Conservation (phyloP, 2,113 vertebrate species). For the Caranx ignobilis region DNA sequence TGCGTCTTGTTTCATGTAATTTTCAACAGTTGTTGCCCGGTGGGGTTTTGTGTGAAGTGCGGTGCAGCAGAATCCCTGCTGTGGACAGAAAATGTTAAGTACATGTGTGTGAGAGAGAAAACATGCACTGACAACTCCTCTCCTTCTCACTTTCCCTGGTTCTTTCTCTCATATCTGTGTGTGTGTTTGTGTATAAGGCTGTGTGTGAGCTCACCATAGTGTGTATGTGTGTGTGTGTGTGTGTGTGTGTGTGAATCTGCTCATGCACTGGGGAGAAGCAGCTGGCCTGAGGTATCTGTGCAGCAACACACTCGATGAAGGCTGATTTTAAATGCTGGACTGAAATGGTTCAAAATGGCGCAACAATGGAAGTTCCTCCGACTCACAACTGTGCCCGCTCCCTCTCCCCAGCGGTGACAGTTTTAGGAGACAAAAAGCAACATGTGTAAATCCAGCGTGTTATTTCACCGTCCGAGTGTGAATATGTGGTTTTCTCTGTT, state of each 20-base stretch:
- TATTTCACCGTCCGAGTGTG: constrained; percentile 30
- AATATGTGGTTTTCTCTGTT: constrained; percentile 21
- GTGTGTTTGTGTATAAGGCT: constrained; percentile 21
- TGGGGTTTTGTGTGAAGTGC: constrained; percentile 39
- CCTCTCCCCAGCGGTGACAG: constrained; percentile 57
- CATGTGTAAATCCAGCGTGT: constrained; percentile 12
- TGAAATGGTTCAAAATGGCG: constrained; percentile 77
- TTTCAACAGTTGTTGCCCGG: constrained; percentile 57
- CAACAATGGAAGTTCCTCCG: constrained; percentile 67
- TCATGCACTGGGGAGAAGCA: constrained; percentile 66
- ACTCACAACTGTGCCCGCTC: constrained; percentile 47
- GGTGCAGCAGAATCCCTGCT: constrained; percentile 44
- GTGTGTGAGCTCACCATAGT: constrained; percentile 15
- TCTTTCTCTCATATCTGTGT: constrained; percentile 26
- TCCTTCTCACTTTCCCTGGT: constrained; percentile 24
- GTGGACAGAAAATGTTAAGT: constrained; percentile 52
- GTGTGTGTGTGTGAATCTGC: constrained; percentile 43
- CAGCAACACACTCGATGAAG: constrained; percentile 45
- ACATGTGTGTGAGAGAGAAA: constrained; percentile 45
- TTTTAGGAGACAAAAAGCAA: constrained; percentile 59
- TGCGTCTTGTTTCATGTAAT: constrained; percentile 59
- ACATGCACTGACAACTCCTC: constrained; percentile 10
- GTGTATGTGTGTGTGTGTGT: constrained; percentile 26
- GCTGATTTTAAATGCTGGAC: constrained; percentile 67
- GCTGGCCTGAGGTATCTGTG: constrained; percentile 67